Evolutionary conservation across 2,113 vertebrate species (phyloP), one percentile per base, ranked within the genome.

Genomic region (Sturnus vulgaris): DNA sequence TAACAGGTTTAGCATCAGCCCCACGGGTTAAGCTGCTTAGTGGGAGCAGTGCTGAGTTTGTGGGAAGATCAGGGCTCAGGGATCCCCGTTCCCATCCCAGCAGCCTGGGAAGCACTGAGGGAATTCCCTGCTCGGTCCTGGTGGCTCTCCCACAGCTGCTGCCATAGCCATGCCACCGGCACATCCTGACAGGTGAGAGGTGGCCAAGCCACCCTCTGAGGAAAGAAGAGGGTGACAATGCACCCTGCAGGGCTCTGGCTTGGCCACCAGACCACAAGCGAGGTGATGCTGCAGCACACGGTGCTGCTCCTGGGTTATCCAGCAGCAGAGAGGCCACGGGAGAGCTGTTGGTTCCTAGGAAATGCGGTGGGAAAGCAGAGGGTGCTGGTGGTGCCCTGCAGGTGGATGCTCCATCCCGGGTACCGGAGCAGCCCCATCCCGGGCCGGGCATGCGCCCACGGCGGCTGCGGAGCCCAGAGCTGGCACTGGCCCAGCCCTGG

Each of bases 391-490:
- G 40, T 19, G 25, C n/a, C 11, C 53, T 13, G 60, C 31, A 6
- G 47, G 30, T 2, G 5, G 28, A 7, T 42, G 56, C n/a, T 21
- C 50, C n/a, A 18, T 6, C 52, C 21, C 3, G 1, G 76, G 33
- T 60, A 50, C 25, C 1, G 30, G 15, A 61, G 11, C 77, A 76
- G 5, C 64, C 33, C n/a, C 59, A 50, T 12, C 49, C 59, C 0
- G 0, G 2, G 33, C 33, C 0, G 0, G 72, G 56, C 64, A 31
- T 1, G 19, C 0, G 2, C 50, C 9, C 1, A 3, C 11, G 1
- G 91, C 8, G 2, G 17, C 61, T n/a, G 92, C 78, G 1, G 88
- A 1, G 2, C 61, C 20, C 1, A 0, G 76, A 3, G 5, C 76
- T 55, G 76, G 49, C 46, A 13, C n/a, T 3, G 1, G 10, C 27